A percentile compares a stretch with the other conserved stretches of the same genome.
phyloP scores from a whole-genome alignment of 1,140 invertebrate genomes.

The Amyelois transitella region DNA sequence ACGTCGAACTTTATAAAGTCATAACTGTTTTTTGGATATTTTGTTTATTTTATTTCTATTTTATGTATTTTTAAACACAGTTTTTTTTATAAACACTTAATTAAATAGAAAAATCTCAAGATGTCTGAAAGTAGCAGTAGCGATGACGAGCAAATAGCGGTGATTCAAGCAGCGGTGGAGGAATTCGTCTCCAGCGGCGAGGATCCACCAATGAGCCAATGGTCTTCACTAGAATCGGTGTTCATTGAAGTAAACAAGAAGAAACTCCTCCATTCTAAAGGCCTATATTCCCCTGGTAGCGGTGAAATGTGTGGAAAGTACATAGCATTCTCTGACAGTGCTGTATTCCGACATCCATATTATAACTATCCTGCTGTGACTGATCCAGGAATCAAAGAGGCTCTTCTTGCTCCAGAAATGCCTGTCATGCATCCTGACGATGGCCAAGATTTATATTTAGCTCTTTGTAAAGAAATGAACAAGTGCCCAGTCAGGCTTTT shows the following conservation, averaged over 20 bases:
- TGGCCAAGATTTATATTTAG: constrained; percentile 42
- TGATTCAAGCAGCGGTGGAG: not conserved
- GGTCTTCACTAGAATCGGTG: constrained; percentile 13
- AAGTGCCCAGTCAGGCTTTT: constrained; percentile 40
- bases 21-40: no score
- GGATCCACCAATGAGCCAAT: constrained; percentile 15
- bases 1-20: no score
- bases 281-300: constrained; percentile 20
- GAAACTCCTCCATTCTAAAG: constrained; percentile 4
- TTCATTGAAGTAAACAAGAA: constrained; percentile 14
- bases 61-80: no score
- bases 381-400: constrained; percentile 52
- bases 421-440: constrained; percentile 33
- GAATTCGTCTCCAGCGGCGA: not conserved
- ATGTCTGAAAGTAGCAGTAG: constrained; percentile 2
- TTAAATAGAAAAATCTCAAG: no score
- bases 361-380: constrained; percentile 49
- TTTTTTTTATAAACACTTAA: no score
- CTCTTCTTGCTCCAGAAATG: no score
- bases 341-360: constrained; percentile 37
- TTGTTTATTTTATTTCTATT: no score
- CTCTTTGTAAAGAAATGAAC: constrained; percentile 42
- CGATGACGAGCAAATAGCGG: not conserved
- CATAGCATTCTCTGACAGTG: constrained; percentile 46
- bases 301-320: constrained; percentile 22